Conservation (phyloP, 2,797 vertebrate genomes). For the Darevskia nairensis region DNA sequence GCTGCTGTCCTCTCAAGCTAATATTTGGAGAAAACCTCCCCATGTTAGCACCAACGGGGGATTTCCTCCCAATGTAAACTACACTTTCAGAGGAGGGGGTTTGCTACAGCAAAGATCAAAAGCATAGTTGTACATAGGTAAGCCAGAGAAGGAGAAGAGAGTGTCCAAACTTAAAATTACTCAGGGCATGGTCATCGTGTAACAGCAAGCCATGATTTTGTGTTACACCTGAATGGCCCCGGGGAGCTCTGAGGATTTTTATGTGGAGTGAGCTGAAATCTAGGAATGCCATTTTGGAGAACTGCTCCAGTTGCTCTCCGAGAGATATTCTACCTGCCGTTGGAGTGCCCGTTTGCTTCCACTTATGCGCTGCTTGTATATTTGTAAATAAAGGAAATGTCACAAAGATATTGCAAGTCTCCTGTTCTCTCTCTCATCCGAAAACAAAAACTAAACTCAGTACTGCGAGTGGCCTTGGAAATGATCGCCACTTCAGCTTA, state of each 20-base stretch:
- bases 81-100: background rate
- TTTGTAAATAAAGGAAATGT: conserved; percentile 24
- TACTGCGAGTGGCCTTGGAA: background rate
- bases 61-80: background rate
- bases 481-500: background rate
- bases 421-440: background rate
- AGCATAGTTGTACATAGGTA: background rate
- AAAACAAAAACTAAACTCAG: background rate
- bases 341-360: background rate
- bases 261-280: background rate
- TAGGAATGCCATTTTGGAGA: background rate
- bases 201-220: background rate
- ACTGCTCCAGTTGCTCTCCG: background rate
- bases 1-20: background rate
- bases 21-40: too few relatives aligned
- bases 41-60: background rate
- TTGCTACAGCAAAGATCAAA: background rate
- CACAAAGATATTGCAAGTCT: background rate
- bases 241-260: background rate
- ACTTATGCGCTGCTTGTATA: background rate
- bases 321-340: background rate
- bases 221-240: background rate
- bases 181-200: background rate
- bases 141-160: background rate
- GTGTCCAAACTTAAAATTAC: background rate